Evolutionary conservation across 2,797 vertebrate species (phyloP).

Genomic region (Oceanodroma leucorhoa): DNA sequence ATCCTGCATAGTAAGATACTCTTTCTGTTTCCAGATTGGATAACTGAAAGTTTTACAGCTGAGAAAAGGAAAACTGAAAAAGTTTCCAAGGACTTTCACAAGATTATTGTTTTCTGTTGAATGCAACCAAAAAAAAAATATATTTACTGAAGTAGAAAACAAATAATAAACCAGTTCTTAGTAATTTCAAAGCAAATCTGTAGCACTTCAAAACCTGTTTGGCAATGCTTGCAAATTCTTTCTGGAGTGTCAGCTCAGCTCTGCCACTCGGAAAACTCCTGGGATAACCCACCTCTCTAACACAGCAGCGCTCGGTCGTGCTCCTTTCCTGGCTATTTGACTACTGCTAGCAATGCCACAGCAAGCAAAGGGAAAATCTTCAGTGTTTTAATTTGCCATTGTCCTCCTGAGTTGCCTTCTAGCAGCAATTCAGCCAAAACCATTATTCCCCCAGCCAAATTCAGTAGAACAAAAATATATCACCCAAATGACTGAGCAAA

Average conservation of each 20-base stretch:
- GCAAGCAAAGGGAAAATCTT: neutral
- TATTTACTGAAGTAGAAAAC: neutral
- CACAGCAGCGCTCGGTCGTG: neutral
- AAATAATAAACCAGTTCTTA: neutral
- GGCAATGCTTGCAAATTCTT: neutral
- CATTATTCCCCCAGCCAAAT: neutral
- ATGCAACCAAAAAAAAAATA: neutral
- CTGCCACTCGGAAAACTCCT: neutral
- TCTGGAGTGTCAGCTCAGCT: neutral
- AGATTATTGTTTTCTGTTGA: neutral
- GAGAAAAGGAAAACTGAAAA: neutral
- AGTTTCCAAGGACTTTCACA: neutral
- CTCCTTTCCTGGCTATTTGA: conserved; percentile 22
- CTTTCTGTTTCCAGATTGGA: neutral
- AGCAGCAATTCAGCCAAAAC: neutral
- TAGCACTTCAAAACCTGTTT: neutral
- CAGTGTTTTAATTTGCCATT: neutral
- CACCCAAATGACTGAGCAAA: conserved; percentile 8
- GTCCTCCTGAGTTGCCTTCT: neutral
- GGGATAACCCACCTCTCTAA: neutral
- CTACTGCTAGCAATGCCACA: conserved; percentile 29
- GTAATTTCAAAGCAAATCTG: neutral
- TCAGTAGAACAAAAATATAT: neutral
- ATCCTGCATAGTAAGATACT: neutral
- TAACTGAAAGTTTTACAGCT: neutral